These are phyloP conservation scores for Euclidia mi DNA, from an alignment of 2,888 invertebrate genomes.

Conservation along the genomic window DNA sequence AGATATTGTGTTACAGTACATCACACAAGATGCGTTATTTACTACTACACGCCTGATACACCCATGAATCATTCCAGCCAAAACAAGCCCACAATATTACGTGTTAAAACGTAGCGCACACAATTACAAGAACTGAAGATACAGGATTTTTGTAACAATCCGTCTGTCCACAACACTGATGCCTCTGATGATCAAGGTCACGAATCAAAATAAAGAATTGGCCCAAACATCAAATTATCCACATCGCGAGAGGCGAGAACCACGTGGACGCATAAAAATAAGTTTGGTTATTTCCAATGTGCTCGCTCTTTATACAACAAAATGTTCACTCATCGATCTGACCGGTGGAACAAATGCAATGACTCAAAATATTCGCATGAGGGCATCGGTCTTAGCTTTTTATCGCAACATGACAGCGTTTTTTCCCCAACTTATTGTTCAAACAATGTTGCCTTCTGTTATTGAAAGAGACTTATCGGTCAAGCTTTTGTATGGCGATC, in stretches of 20 bases:
- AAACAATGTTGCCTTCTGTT: slow-evolving; percentile 86
- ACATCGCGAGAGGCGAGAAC: slow-evolving; percentile 18
- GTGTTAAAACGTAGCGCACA: slow-evolving; percentile 32
- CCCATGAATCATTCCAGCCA: slow-evolving; percentile 50
- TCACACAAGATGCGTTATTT: slow-evolving; percentile 64
- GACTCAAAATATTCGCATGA: slow-evolving; percentile 61
- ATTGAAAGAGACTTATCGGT: slow-evolving; percentile 87
- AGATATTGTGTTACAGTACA: slow-evolving; percentile 86
- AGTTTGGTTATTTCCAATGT: slow-evolving; percentile 58
- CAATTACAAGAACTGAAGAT: slow-evolving; percentile 38
- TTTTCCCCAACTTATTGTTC: slow-evolving; percentile 76
- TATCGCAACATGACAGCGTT: slow-evolving; percentile 75
- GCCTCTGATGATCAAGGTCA: slow-evolving; percentile 29
- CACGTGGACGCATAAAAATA: slow-evolving; percentile 58
- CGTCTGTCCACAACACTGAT: slow-evolving; percentile 17
- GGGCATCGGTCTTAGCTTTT: slow-evolving; percentile 64
- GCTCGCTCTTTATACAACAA: slow-evolving; percentile 53
- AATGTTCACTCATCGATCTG: slow-evolving; percentile 51
- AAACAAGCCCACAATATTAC: slow-evolving; percentile 52
- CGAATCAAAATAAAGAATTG: slow-evolving; percentile 31
- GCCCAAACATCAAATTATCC: slow-evolving; percentile 15
- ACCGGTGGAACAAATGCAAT: slow-evolving; percentile 42
- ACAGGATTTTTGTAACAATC: slow-evolving; percentile 36
- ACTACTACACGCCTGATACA: slow-evolving; percentile 52
- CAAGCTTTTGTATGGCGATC: slow-evolving; percentile 87